Conservation (phyloP, 2,888 invertebrate genomes). For the Brachyptera putata region DNA sequence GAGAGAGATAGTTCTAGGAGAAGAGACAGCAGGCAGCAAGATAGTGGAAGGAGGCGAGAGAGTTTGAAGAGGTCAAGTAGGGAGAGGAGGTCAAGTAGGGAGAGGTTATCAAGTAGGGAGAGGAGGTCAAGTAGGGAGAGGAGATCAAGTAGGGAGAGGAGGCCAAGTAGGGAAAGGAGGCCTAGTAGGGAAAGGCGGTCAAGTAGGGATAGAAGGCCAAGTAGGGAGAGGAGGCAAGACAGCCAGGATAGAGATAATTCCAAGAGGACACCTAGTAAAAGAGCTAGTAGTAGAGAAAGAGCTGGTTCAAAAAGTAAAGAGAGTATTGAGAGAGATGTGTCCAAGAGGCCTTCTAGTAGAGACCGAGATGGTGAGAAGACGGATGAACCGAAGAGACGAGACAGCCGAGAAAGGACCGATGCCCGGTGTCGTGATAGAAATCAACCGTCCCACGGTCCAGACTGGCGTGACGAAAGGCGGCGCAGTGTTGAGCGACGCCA, state of each 20-base stretch:
- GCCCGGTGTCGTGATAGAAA: neutral
- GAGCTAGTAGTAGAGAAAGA: neutral
- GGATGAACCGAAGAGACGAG: no score
- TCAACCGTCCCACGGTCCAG: neutral
- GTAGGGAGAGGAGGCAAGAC: no score
- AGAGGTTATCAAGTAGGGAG: neutral
- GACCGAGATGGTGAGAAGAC: conserved; percentile 7
- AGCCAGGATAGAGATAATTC: neutral
- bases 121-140: neutral
- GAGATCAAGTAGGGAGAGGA: no score
- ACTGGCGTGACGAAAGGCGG: no score
- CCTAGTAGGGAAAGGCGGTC: no score
- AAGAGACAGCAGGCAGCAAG: conserved; percentile 13
- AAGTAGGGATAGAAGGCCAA: no score
- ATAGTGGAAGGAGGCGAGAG: conserved; percentile 12
- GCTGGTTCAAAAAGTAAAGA: no score
- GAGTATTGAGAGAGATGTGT: no score
- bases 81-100: neutral
- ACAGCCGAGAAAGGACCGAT: conserved; percentile 3
- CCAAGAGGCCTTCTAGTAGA: neutral
- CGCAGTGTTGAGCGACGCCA: no score
- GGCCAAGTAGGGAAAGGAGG: no score
- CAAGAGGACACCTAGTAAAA: no score
- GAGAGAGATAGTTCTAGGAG: conserved; percentile 13
- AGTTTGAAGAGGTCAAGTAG: neutral